Evolutionary conservation across 2,888 invertebrate species (phyloP), one percentile per base, ranked within the genome.

Genomic region (Isotomurus palustris): DNA sequence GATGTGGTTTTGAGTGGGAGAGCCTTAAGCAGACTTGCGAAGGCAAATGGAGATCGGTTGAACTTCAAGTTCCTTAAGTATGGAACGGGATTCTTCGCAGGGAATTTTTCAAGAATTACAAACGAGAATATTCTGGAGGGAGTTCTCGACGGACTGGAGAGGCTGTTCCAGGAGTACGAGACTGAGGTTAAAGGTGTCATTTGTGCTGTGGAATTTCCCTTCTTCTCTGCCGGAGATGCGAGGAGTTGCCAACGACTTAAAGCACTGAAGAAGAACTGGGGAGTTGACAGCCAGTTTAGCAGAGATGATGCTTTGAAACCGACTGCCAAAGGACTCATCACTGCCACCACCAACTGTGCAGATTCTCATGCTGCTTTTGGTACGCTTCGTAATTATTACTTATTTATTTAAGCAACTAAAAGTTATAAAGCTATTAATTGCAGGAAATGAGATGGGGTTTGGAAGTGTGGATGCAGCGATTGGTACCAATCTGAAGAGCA

Each of bases 31-130:
- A 54, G 60, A 12, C 14, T 52, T 2, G 60, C 61, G 3, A 24
- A 51, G 3, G 25, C n/a, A 25, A 1, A 51, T 1, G 56, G 51
- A 2, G 41, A 63, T n/a, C 43, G 47, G 36, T 14, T 64, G 2
- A 56, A 59, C 35, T 62, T 64, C 43, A 64, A 64, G 32, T 64
- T 64, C 47, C 40, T 64, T 24, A 64, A 64, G 45, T 64, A 64
- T 53, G 62, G 64, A 22, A 58, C 64, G 2, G 64, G 64, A 21
- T 60, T 56, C 40, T 64, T 64, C 55, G 64, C 62, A 5, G 56
- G 64, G 24, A 54, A 53, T 19, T 60, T 62, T 51, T 50, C n/a
- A 2, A 29, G 45, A 1, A 29, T 54, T 17, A 47, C 59, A 12
- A 29, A 57, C 17, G 25, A 27, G 0, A 27, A 57, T 24, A 57